Conservation (phyloP, 2,113 vertebrate species). For the Nerophis lumbriciformis region DNA sequence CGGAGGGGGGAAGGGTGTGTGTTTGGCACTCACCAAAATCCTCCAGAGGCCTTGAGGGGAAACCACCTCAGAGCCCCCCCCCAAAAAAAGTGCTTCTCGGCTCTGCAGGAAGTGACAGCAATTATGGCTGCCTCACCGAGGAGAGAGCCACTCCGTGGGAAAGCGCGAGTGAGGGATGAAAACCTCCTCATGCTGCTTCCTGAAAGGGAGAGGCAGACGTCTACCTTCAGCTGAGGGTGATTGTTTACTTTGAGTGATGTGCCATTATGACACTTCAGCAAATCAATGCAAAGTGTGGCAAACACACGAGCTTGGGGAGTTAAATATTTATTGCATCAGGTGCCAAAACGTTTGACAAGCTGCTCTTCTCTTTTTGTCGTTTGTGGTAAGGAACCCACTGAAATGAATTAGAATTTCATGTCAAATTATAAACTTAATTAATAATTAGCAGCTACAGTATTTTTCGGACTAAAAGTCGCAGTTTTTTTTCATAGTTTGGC, state of each 20-base stretch:
- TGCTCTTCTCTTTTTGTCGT: conserved; percentile 44
- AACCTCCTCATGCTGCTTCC: conserved; percentile 33
- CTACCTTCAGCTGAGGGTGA: conserved; percentile 42
- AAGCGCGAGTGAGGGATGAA: conserved; percentile 59
- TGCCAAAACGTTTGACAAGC: conserved; percentile 63
- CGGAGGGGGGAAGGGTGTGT: conserved; percentile 14
- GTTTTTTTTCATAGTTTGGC: no score
- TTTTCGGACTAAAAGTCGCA: no score
- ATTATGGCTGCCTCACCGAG: conserved; percentile 58
- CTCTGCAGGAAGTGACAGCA: conserved; percentile 77
- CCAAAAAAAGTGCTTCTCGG: conserved; percentile 54
- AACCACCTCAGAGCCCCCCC: conserved; percentile 51
- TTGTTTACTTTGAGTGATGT: conserved; percentile 69
- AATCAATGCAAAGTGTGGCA: conserved; percentile 57
- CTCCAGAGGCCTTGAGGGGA: conserved; percentile 69
- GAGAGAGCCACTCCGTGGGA: conserved; percentile 57
- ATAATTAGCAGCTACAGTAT: no score
- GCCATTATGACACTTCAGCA: conserved; percentile 69
- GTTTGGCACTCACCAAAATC: conserved; percentile 53
- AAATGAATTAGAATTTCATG: no score
- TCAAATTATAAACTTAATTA: no score
- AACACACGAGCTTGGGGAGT: conserved; percentile 14
- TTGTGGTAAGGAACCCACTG: no score
- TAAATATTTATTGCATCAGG: neutral
- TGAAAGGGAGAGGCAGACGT: conserved; percentile 63